phyloP scores from a whole-genome alignment of 2,113 vertebrate species.

The Mesoclemmys tuberculata region DNA sequence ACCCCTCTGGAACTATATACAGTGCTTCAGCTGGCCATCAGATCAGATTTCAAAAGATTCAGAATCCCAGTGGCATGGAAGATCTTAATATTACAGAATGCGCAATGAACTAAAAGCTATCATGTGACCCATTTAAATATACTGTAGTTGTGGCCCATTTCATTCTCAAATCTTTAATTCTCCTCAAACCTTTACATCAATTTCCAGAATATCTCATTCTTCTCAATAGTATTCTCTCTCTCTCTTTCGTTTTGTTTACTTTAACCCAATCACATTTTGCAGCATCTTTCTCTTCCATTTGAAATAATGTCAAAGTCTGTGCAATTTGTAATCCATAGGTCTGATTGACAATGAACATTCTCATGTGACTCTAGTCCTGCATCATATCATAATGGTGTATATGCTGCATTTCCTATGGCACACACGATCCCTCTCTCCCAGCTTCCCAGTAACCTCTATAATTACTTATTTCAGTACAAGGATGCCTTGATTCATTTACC shows the following conservation, averaged over 20 bases:
- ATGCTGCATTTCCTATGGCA: not conserved
- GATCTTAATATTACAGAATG: not conserved
- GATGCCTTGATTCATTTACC: not conserved
- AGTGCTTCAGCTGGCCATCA: not conserved
- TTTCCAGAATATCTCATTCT: not conserved
- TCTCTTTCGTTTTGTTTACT: not conserved
- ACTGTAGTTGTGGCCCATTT: not conserved
- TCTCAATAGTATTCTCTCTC: not conserved
- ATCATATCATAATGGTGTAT: not conserved
- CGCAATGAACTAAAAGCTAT: not conserved
- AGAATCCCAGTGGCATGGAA: not conserved
- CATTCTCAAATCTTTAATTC: not conserved
- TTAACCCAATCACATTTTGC: not conserved
- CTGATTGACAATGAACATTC: not conserved
- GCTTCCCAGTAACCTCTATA: not conserved
- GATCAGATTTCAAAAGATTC: not conserved
- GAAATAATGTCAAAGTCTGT: not conserved
- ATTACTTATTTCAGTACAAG: not conserved
- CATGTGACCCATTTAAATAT: not conserved
- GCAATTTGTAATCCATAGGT: not conserved
- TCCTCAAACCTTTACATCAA: not conserved
- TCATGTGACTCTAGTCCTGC: not conserved
- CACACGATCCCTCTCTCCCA: not conserved
- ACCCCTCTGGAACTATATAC: too few species aligned
- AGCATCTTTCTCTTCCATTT: not conserved